Evolutionary conservation across 2,888 invertebrate species (phyloP).

Genomic region (Drosophila emarginata): DNA sequence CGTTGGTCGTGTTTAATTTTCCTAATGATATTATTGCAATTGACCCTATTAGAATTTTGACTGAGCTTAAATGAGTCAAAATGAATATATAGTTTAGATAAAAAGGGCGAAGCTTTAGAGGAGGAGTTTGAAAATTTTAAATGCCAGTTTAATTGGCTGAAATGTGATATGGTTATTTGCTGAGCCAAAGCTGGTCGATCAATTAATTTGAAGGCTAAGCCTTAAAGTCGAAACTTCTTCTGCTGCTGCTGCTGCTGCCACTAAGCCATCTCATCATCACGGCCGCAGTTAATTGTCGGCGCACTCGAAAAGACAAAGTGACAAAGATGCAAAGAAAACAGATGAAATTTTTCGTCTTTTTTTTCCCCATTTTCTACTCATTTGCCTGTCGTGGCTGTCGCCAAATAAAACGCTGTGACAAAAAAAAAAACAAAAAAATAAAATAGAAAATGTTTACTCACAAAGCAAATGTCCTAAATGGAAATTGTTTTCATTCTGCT

Average conservation of each 20-base stretch:
- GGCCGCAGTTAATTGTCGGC: conserved; percentile 58
- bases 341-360: conserved; percentile 21
- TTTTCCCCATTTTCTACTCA: conserved; percentile 32
- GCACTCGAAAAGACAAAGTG: conserved; percentile 47
- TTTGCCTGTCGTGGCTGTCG: conserved; percentile 58
- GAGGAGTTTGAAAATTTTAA: conserved; percentile 29
- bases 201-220: conserved; percentile 65
- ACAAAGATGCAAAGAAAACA: conserved; percentile 35
- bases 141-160: conserved; percentile 61
- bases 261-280: conserved; percentile 8
- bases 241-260: conserved; percentile 33
- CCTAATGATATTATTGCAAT: conserved; percentile 78
- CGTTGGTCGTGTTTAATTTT: conserved; percentile 71
- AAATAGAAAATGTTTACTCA: conserved; percentile 61
- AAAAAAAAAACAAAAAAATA: conserved; percentile 20
- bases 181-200: conserved; percentile 53
- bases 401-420: conserved; percentile 30
- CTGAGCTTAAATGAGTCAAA: conserved; percentile 72
- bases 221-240: conserved; percentile 44
- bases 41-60: conserved; percentile 76
- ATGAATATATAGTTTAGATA: conserved; percentile 68
- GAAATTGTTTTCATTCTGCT: conserved; percentile 70
- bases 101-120: conserved; percentile 1
- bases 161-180: conserved; percentile 62
- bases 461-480: conserved; percentile 61